Conservation (phyloP, 2,797 vertebrate genomes). For the Betta splendens region DNA sequence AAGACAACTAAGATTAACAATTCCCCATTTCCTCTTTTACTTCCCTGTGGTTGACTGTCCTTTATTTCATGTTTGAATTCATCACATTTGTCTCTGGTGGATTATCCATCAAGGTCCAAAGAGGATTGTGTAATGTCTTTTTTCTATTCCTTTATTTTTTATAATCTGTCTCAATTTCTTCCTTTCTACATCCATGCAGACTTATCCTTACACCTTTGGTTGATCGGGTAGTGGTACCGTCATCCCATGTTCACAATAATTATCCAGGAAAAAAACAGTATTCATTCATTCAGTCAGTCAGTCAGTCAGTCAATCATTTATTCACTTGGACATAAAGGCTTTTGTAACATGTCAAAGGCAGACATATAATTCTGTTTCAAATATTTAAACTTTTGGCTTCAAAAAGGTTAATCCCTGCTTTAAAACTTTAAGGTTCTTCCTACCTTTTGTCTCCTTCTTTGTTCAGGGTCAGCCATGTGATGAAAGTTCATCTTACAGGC, state of each 20-base stretch:
- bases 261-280: constrained; percentile 41
- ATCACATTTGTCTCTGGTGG: constrained; percentile 25
- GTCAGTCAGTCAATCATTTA: no score
- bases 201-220: constrained; percentile 20
- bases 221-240: constrained; percentile 22
- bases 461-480: constrained; percentile 36
- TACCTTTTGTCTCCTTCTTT: constrained; percentile 18
- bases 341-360: constrained; percentile 49
- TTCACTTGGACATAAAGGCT: constrained; percentile 47
- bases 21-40: constrained; percentile 2
- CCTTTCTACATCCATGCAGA: constrained; percentile 33
- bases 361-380: constrained; percentile 43
- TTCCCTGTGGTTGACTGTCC: constrained; percentile 5
- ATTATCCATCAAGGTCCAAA: constrained; percentile 42
- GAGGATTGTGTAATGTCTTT: constrained; percentile 35
- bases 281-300: no score
- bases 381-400: constrained; percentile 20
- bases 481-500: constrained; percentile 17
- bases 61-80: constrained; percentile 9
- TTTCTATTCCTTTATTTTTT: constrained; percentile 33
- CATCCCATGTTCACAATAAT: constrained; percentile 31
- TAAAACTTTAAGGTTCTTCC: constrained; percentile 11
- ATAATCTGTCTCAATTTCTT: constrained; percentile 29
- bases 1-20: constrained; percentile 24
- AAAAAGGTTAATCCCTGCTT: constrained; percentile 43